Percentiles rank a stretch among this genome's conserved stretches.
phyloP scores from a whole-genome alignment of 2,113 vertebrate species.

The Panthera uncia region DNA sequence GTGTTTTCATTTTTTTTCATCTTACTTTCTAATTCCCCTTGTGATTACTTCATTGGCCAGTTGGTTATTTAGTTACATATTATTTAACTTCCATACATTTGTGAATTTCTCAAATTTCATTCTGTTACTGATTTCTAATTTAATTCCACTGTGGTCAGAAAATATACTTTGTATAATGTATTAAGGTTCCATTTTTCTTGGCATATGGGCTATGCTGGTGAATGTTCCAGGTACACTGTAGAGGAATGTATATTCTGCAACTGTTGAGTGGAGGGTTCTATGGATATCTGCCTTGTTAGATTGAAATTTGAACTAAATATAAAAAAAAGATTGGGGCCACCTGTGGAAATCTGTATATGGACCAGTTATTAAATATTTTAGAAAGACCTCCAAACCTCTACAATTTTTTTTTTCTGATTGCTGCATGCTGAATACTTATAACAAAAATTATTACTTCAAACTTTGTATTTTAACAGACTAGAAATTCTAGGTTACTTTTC shows the following conservation, averaged over 20 bases:
- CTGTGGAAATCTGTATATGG: neutral
- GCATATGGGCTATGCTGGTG: neutral
- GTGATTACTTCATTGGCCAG: neutral
- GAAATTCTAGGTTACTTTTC: neutral
- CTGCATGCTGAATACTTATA: neutral
- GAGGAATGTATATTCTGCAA: neutral
- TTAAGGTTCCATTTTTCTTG: neutral
- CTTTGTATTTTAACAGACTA: neutral
- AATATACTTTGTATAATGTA: neutral
- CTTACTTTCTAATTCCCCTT: neutral
- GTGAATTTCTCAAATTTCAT: neutral
- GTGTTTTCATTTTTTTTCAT: neutral
- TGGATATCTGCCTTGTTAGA: no score
- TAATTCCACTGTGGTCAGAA: neutral
- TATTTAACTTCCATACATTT: neutral
- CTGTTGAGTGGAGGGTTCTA: neutral
- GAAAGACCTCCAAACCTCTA: neutral
- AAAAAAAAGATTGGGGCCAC: neutral
- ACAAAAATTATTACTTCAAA: neutral
- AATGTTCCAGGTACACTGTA: neutral
- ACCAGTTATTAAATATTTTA: neutral
- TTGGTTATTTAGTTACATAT: neutral
- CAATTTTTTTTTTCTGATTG: neutral
- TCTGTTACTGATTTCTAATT: neutral
- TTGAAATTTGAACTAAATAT: neutral